Percentiles rank a stretch among this genome's conserved stretches.
Evolutionary conservation across 2,113 vertebrate genomes (phyloP).

Genomic region (Cottus gobio): DNA sequence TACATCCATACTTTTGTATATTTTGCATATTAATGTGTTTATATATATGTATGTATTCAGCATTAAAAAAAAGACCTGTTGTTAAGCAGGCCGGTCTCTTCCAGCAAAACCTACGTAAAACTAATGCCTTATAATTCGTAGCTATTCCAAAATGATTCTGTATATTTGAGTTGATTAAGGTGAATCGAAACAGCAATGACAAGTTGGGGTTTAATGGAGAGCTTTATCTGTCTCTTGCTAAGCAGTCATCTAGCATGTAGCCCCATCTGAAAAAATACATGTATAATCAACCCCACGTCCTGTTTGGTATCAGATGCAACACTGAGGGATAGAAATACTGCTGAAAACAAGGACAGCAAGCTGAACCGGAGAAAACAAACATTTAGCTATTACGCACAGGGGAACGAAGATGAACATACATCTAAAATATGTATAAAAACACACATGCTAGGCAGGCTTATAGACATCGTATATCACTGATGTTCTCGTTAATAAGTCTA

Average conservation of each 20-base stretch:
- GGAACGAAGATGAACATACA: not conserved
- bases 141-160: not conserved
- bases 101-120: not conserved
- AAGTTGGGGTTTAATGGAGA: not conserved
- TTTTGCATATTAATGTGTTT: not conserved
- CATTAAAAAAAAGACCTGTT: too few relatives aligned
- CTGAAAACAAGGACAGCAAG: not conserved
- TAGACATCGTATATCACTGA: conserved; percentile 16
- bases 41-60: not conserved
- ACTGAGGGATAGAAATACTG: conserved; percentile 21
- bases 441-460: not conserved
- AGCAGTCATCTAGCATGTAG: not conserved
- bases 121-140: not conserved
- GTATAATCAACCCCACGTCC: conserved; percentile 1
- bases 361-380: not conserved
- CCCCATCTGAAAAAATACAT: not conserved
- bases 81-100: not conserved
- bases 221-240: not conserved
- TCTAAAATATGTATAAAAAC: not conserved
- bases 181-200: not conserved
- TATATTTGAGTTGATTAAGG: too few relatives aligned
- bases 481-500: conserved; percentile 65
- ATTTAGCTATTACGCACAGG: not conserved
- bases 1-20: not conserved
- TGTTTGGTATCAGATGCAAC: conserved; percentile 30